These are phyloP conservation scores for Chrysopa pallens DNA, from an alignment of 1,140 invertebrate genomes.

Conservation along the genomic window DNA sequence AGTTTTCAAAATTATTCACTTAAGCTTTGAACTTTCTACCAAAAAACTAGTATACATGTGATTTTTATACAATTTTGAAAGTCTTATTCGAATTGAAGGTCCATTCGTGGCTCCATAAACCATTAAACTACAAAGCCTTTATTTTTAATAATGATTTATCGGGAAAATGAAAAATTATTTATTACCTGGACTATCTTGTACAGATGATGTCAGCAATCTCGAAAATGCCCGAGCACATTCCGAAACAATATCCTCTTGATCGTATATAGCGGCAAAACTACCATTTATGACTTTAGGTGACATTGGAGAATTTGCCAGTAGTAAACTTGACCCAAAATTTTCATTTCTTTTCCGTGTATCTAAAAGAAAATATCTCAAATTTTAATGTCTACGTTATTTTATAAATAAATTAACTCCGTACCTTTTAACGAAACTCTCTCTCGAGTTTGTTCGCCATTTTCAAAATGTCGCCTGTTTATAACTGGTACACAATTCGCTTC, in stretches of 20 bases:
- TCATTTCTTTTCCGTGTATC: constrained; percentile 67
- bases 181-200: constrained; percentile 59
- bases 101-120: no score
- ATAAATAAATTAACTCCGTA: constrained; percentile 12
- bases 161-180: constrained; percentile 4
- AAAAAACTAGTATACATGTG: no score
- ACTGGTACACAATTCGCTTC: no score
- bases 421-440: constrained; percentile 57
- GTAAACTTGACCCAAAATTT: constrained; percentile 80
- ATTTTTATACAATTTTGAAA: no score
- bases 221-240: constrained; percentile 60
- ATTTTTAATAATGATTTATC: no score
- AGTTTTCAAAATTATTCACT: not conserved
- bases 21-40: no score
- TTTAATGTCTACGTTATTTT: not conserved
- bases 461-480: constrained; percentile 23
- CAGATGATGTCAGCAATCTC: constrained; percentile 40
- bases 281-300: constrained; percentile 95
- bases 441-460: constrained; percentile 19
- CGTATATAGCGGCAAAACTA: constrained; percentile 88
- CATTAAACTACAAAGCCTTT: no score
- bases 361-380: constrained; percentile 14
- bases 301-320: constrained; percentile 88
- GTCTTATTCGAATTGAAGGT: no score
- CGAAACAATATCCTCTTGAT: constrained; percentile 65